These are phyloP conservation scores for Ranitomeya variabilis DNA, from an alignment of 2,113 vertebrate species.

Conservation along the genomic window DNA sequence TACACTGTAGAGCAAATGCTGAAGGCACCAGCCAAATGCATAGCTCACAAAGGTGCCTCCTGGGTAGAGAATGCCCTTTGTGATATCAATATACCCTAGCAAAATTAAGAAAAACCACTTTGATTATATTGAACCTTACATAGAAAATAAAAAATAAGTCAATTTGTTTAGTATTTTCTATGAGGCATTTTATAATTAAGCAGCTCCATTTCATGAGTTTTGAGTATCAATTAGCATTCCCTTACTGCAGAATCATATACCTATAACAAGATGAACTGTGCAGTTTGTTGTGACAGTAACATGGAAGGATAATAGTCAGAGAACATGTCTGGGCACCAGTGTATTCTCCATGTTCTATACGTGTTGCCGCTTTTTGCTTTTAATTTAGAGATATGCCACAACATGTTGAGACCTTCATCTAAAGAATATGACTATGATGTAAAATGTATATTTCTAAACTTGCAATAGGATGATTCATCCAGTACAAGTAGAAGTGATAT, in stretches of 20 bases:
- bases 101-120: too few species aligned
- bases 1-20: too few species aligned
- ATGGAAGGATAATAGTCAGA: background rate
- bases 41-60: too few species aligned
- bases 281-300: background rate
- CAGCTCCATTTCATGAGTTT: background rate
- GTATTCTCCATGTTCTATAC: background rate
- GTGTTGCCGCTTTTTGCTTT: background rate
- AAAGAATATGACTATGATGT: background rate
- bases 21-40: too few species aligned
- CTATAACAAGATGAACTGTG: background rate
- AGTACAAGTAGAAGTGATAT: background rate
- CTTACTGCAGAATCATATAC: background rate
- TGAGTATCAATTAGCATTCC: background rate
- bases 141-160: background rate
- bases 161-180: background rate
- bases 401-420: conserved; percentile 3
- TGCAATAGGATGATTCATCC: background rate
- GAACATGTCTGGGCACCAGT: background rate
- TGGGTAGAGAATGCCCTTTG: too few species aligned
- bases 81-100: too few species aligned
- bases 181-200: background rate
- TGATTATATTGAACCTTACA: too few species aligned
- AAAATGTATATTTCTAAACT: background rate
- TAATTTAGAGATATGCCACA: background rate